These are phyloP conservation scores for Xiphophorus couchianus DNA, from an alignment of 2,113 vertebrate species.

Conservation along the genomic window DNA sequence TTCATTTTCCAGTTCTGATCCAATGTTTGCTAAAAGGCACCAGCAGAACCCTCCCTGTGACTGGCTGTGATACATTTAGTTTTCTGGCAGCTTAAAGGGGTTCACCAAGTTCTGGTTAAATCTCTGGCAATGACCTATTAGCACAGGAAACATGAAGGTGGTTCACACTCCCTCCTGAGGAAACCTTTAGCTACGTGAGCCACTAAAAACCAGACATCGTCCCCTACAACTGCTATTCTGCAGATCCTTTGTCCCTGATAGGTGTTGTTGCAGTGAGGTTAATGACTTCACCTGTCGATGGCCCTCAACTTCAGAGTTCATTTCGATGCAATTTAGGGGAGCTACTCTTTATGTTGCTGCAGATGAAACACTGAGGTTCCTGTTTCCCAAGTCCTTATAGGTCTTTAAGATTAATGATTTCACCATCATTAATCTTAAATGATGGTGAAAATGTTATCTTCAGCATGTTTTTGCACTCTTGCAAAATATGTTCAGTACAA, in stretches of 20 bases:
- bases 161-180: background rate
- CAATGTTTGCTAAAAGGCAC: too few species aligned
- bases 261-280: too few species aligned
- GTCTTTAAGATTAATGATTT: background rate
- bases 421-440: background rate
- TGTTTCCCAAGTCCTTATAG: background rate
- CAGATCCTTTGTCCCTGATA: background rate
- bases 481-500: background rate
- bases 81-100: background rate
- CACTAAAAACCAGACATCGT: background rate
- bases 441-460: background rate
- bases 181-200: background rate
- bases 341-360: background rate
- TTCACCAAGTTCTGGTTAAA: background rate
- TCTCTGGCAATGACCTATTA: background rate
- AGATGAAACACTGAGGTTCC: background rate
- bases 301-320: too few species aligned
- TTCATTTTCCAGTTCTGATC: too few species aligned
- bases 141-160: background rate
- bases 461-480: background rate
- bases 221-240: background rate
- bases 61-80: background rate
- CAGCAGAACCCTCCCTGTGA: background rate
- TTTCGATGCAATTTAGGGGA: too few species aligned
- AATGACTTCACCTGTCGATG: too few species aligned